Evolutionary conservation across 2,888 invertebrate species (phyloP), one percentile per base, ranked within the genome.

Genomic region (Hyposoter didymator): DNA sequence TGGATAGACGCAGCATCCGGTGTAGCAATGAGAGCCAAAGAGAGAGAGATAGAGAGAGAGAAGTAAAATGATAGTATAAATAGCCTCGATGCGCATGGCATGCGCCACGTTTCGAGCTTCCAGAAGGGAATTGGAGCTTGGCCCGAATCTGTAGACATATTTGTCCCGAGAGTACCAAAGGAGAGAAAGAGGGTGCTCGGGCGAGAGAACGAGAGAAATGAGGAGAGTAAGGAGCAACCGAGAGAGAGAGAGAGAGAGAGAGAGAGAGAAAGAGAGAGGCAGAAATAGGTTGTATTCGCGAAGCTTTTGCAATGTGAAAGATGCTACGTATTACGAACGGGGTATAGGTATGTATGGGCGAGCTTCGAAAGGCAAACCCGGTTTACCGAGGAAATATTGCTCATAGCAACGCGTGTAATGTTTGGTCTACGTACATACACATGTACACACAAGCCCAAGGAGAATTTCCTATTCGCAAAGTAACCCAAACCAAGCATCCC

Each of bases 331-430:
- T 87, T 84, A 84, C 78, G 59, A 32, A 19, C 39, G 67, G 12
- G 45, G 28, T 39, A 49, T 19, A 14, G 39, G 28, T 66, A 39
- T 35, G 28, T 47, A 49, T 64, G 22, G n/a, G 19, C 28, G 49
- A 62, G 78, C 66, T 62, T 62, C 82, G 78, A 64, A 66, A 76
- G 78, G 70, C 64, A 82, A 83, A 82, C 83, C 82, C 64, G 84
- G 82, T 86, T 87, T 84, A 86, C 86, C 78, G 49, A 86, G 59
- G 81, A 87, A 87, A 84, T 86, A 86, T 83, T 76, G 78, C 86
- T 72, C 81, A 74, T 73, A 70, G 73, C 69, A 74, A 64, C 76
- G 72, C 59, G 64, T 81, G 62, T 73, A 75, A 75, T 78, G 70
- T 45, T 78, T 32, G 8, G 14, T 64, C 3, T 32, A 73, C 55